A percentile compares a stretch with the other conserved stretches of the same genome.
phyloP scores from a whole-genome alignment of 2,888 invertebrate genomes.

The Morpho deidamia region DNA sequence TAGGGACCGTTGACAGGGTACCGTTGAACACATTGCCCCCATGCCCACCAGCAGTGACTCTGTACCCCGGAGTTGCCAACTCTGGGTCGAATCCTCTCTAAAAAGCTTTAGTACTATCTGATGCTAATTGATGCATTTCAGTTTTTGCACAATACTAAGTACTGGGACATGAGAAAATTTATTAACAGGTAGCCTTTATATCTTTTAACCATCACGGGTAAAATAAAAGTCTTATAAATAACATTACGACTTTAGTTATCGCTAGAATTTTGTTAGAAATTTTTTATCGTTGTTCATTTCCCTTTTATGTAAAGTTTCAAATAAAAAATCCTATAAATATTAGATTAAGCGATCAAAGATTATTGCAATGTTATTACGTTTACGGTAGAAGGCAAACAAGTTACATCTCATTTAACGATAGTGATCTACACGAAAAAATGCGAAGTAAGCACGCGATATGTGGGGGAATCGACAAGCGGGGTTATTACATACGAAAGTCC shows the following conservation, averaged over 20 bases:
- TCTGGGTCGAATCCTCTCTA: too few relatives aligned
- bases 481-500: not conserved
- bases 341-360: slow-evolving; percentile 1
- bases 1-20: not conserved
- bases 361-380: not conserved
- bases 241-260: not conserved
- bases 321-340: not conserved
- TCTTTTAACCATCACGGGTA: too few relatives aligned
- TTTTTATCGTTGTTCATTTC: not conserved
- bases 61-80: too few relatives aligned
- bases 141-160: too few relatives aligned
- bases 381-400: not conserved
- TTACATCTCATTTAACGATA: slow-evolving; percentile 5
- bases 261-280: not conserved
- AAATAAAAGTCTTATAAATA: not conserved
- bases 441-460: not conserved
- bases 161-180: too few relatives aligned
- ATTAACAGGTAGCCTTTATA: too few relatives aligned
- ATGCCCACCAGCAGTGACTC: not conserved
- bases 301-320: not conserved
- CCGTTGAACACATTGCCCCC: too few relatives aligned
- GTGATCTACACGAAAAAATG: not conserved
- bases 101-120: too few relatives aligned
- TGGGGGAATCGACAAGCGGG: not conserved
- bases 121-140: too few relatives aligned